Conservation (phyloP, 2,113 vertebrate genomes). For the Orthochromis malagaraziensis region DNA sequence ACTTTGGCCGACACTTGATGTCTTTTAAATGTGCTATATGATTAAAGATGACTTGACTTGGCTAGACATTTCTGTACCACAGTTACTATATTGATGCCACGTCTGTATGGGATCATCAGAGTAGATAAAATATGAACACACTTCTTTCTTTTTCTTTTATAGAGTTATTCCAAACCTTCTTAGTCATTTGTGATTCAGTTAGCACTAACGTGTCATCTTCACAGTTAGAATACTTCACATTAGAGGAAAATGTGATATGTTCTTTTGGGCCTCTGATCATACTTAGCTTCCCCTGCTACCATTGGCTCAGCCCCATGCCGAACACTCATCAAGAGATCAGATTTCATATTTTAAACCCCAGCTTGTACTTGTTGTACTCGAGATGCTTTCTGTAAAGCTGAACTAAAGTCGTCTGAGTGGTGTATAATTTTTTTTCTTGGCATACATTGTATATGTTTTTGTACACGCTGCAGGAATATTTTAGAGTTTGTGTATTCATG, state of each 20-base stretch:
- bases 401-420: slow-evolving; percentile 58
- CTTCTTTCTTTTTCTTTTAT: neutral
- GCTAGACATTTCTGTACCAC: neutral
- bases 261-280: neutral
- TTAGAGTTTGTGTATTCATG: neutral
- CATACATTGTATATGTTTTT: neutral
- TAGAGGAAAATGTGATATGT: neutral
- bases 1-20: neutral
- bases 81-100: neutral
- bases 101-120: neutral
- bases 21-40: neutral
- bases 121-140: neutral
- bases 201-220: neutral
- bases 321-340: slow-evolving; percentile 39
- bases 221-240: neutral
- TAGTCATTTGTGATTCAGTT: slow-evolving; percentile 13
- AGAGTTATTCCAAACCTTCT: neutral
- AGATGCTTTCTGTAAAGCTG: slow-evolving; percentile 48
- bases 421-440: neutral
- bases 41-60: neutral
- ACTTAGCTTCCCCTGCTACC: neutral
- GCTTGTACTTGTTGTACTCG: slow-evolving; percentile 39
- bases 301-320: slow-evolving; percentile 18
- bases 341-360: slow-evolving; percentile 65
- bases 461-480: neutral